phyloP scores from a whole-genome alignment of 1,140 invertebrate species.

The Bombus waltoni region DNA sequence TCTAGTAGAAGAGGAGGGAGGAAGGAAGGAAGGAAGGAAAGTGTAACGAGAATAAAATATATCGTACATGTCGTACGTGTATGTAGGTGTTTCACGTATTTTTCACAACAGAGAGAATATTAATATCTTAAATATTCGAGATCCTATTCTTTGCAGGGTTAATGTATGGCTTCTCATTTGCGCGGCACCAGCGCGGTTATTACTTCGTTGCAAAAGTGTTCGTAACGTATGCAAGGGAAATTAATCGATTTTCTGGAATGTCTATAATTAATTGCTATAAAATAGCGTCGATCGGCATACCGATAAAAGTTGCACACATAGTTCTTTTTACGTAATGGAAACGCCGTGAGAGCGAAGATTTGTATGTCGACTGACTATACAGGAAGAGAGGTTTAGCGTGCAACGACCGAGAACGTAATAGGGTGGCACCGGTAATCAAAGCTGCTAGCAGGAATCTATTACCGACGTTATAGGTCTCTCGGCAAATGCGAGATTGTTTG shows the following conservation, averaged over 20 bases:
- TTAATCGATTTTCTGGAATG: neutral
- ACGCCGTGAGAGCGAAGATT: no score
- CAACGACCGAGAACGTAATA: constrained; percentile 12
- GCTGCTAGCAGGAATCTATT: constrained; percentile 18
- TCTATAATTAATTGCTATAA: neutral
- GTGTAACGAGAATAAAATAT: neutral
- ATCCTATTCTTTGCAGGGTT: neutral
- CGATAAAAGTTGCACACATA: neutral
- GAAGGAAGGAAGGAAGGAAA: no score
- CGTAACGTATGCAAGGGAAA: neutral
- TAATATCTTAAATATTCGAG: neutral
- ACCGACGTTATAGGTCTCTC: constrained; percentile 24
- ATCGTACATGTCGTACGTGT: neutral
- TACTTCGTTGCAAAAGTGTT: neutral
- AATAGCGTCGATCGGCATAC: neutral
- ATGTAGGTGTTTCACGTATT: neutral
- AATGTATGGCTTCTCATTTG: neutral
- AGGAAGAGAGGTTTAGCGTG: no score
- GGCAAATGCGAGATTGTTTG: constrained; percentile 30
- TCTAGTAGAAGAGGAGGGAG: no score
- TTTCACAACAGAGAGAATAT: neutral
- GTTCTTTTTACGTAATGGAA: neutral
- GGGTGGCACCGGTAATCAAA: constrained; percentile 27
- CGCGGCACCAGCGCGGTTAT: neutral
- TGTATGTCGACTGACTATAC: neutral